phyloP scores from a whole-genome alignment of 2,888 invertebrate genomes.

The Drosophila gaucha region DNA sequence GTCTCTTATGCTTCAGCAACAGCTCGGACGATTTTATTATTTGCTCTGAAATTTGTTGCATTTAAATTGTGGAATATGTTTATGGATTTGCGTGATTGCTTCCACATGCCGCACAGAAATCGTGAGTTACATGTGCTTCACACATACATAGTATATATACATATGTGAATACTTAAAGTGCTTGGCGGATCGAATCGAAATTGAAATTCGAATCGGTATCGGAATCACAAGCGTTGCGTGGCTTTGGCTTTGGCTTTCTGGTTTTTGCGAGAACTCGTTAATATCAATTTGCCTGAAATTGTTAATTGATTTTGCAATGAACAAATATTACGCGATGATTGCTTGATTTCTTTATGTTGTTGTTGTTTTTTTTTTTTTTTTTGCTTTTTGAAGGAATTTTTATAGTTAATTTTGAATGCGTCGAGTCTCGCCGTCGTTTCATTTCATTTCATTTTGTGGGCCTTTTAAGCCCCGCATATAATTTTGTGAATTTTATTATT shows the following conservation, averaged over 20 bases:
- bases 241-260: slow-evolving; percentile 45
- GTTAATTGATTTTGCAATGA: slow-evolving; percentile 82
- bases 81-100: slow-evolving; percentile 70
- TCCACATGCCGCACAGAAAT: slow-evolving; percentile 58
- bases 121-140: slow-evolving; percentile 42
- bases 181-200: slow-evolving; percentile 37
- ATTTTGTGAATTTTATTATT: slow-evolving; percentile 66
- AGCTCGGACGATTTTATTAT: slow-evolving; percentile 37
- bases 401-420: slow-evolving; percentile 38
- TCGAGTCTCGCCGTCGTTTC: slow-evolving; percentile 13
- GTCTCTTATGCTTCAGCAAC: background rate
- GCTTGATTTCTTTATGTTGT: slow-evolving; percentile 34
- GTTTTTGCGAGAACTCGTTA: slow-evolving; percentile 76
- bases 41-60: slow-evolving; percentile 52
- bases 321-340: slow-evolving; percentile 77
- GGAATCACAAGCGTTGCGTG: slow-evolving; percentile 48
- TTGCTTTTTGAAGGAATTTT: slow-evolving; percentile 32
- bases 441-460: slow-evolving; percentile 42
- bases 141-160: background rate
- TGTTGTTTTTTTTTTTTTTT: slow-evolving; percentile 13
- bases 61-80: slow-evolving; percentile 53
- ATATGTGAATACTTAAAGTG: slow-evolving; percentile 35
- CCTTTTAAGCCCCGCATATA: slow-evolving; percentile 60
- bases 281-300: slow-evolving; percentile 81
- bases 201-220: slow-evolving; percentile 37